Percentiles rank a stretch among this genome's conserved stretches.
phyloP scores from a whole-genome alignment of 2,113 vertebrate genomes.

The Pollimyrus isidori region DNA sequence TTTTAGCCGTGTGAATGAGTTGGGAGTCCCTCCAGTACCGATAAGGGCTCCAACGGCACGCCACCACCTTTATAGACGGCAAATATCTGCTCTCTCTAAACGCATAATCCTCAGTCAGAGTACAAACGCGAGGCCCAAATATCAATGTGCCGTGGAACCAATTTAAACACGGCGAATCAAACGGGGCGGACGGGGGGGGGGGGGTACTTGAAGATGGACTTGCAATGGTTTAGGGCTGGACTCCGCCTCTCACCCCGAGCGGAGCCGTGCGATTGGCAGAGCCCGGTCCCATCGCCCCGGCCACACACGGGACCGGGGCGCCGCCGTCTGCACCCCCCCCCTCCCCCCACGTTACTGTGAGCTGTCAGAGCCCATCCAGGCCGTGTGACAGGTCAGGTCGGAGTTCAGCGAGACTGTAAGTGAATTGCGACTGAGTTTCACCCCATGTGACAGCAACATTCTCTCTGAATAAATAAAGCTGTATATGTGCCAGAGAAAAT shows the following conservation, averaged over 20 bases:
- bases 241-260: slow-evolving; percentile 32
- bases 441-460: not conserved
- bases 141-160: slow-evolving; percentile 90
- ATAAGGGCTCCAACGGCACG: slow-evolving; percentile 80
- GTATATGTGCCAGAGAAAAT: not conserved
- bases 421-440: not conserved
- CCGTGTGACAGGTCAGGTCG: too few relatives aligned
- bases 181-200: slow-evolving; percentile 56
- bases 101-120: slow-evolving; percentile 87
- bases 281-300: slow-evolving; percentile 32
- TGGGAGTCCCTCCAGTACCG: slow-evolving; percentile 83
- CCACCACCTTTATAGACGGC: slow-evolving; percentile 71
- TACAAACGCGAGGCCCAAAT: slow-evolving; percentile 82
- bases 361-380: too few relatives aligned
- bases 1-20: slow-evolving; percentile 99
- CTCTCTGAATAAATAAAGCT: not conserved
- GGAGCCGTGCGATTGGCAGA: slow-evolving; percentile 47
- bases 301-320: not conserved
- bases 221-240: slow-evolving; percentile 78
- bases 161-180: slow-evolving; percentile 97
- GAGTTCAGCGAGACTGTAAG: not conserved
- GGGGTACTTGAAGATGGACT: slow-evolving; percentile 67
- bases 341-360: not conserved
- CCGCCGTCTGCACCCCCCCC: not conserved
- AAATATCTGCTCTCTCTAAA: slow-evolving; percentile 86